Conservation (phyloP, 2,113 vertebrate genomes). For the Alligator sinensis region DNA sequence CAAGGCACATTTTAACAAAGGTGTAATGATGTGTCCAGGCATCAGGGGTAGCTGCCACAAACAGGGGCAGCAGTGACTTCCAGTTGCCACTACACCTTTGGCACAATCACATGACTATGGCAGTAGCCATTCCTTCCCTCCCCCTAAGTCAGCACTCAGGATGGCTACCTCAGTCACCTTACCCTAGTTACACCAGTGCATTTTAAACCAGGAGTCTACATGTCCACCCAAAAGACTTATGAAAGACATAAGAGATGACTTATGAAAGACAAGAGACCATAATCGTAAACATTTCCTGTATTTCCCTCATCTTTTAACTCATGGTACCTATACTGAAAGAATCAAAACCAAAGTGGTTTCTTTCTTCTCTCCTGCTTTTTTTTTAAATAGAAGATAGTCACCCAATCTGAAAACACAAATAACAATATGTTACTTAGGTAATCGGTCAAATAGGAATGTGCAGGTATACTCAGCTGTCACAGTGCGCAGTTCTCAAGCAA, state of each 20-base stretch:
- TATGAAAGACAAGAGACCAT: not conserved
- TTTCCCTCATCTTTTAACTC: not conserved
- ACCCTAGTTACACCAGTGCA: not conserved
- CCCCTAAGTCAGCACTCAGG: not conserved
- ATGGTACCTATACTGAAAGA: no score
- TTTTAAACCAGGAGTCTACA: not conserved
- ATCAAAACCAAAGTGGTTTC: not conserved
- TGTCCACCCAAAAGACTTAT: not conserved
- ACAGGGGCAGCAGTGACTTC: not conserved
- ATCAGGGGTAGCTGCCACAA: no score
- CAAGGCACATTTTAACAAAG: no score
- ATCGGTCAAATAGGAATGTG: accelerated
- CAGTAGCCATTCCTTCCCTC: accelerated
- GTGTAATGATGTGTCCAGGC: no score
- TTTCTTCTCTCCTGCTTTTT: accelerated
- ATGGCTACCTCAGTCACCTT: no score
- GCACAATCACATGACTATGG: not conserved
- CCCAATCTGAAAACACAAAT: not conserved
- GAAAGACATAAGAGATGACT: not conserved
- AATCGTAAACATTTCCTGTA: not conserved
- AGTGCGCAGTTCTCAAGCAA: accelerated
- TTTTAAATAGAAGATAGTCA: not conserved
- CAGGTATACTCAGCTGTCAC: accelerated
- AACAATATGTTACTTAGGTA: accelerated
- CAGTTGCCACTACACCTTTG: accelerated